A percentile compares a stretch with the other conserved stretches of the same genome.
phyloP scores from a whole-genome alignment of 2,888 invertebrate species.

The Tenodera sinensis region DNA sequence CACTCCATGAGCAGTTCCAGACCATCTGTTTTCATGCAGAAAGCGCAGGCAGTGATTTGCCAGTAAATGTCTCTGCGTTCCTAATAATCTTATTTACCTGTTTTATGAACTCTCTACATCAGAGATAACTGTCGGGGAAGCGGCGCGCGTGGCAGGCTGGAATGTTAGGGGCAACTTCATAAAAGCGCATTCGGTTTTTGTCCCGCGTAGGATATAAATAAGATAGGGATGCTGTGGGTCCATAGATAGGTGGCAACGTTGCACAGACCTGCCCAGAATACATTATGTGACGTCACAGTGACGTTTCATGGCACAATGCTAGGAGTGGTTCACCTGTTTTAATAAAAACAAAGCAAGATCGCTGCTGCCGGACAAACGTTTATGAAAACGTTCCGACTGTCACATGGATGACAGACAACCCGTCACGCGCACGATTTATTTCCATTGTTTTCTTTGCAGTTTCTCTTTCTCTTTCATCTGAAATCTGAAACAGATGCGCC shows the following conservation, averaged over 20 bases:
- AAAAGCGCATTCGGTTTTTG: background rate
- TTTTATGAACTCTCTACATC: background rate
- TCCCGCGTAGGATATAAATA: slow-evolving; percentile 8
- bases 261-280: slow-evolving; percentile 23
- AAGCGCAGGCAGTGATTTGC: background rate
- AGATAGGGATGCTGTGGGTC: slow-evolving; percentile 6
- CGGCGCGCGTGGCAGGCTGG: background rate
- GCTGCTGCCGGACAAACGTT: background rate
- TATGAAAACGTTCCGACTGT: background rate
- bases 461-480: background rate
- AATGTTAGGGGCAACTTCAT: background rate
- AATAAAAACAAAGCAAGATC: background rate
- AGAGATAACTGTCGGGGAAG: background rate
- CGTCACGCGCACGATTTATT: background rate
- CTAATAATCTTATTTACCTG: background rate
- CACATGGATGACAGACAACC: background rate
- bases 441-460: background rate
- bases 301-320: slow-evolving; percentile 14
- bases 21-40: no score
- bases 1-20: no score
- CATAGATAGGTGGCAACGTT: slow-evolving; percentile 9
- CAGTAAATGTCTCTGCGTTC: background rate
- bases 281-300: slow-evolving; percentile 25
- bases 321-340: slow-evolving; percentile 21
- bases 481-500: background rate